phyloP scores from a whole-genome alignment of 2,797 vertebrate genomes.

The Gymnothorax reevesii region DNA sequence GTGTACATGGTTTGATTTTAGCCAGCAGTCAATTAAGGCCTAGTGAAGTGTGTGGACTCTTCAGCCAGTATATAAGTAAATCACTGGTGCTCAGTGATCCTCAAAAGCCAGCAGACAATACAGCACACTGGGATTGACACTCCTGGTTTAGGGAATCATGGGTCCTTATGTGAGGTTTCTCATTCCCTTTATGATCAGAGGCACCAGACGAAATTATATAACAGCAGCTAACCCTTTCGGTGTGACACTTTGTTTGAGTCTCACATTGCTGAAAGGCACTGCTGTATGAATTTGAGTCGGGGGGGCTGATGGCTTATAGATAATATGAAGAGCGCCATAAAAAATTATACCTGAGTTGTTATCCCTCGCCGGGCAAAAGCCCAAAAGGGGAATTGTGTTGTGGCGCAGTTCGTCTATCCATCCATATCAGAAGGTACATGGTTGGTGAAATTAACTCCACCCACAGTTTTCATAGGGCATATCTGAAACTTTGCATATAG shows the following conservation, averaged over 20 bases:
- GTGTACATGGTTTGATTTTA: neutral
- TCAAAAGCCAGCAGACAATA: neutral
- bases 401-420: too few relatives aligned
- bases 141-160: neutral
- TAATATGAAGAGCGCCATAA: neutral
- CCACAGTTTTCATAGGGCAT: too few relatives aligned
- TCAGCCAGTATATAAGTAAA: neutral
- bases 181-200: neutral
- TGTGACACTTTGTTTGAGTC: neutral
- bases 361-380: too few relatives aligned
- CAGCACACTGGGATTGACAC: neutral
- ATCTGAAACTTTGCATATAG: too few relatives aligned
- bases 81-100: neutral
- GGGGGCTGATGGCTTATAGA: neutral
- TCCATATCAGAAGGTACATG: too few relatives aligned
- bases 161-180: neutral
- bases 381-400: too few relatives aligned
- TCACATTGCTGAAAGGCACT: neutral
- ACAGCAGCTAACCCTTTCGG: neutral
- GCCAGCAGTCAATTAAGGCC: neutral
- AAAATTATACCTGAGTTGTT: too few relatives aligned
- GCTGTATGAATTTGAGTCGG: neutral
- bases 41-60: neutral
- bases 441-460: too few relatives aligned
- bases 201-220: neutral